Percentiles rank a stretch among this genome's conserved stretches.
Conservation (phyloP, 2,797 vertebrate species). For the Chaetodon trifasciatus region DNA sequence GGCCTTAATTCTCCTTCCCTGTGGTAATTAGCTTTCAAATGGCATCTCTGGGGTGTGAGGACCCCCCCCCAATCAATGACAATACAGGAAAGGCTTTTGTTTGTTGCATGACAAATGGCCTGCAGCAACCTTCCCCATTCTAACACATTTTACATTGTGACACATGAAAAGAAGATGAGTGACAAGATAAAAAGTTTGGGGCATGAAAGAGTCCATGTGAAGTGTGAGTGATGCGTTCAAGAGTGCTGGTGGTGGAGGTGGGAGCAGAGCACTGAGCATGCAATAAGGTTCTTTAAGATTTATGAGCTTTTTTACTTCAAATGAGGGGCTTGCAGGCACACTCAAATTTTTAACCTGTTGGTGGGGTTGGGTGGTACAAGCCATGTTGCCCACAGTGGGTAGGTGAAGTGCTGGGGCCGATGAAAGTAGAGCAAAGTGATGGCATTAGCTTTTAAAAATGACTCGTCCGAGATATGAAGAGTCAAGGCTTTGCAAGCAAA, state of each 20-base stretch:
- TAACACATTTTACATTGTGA: conserved; percentile 49
- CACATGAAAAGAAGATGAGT: conserved; percentile 61
- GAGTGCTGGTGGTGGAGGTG: conserved; percentile 14
- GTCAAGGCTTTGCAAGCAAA: background rate
- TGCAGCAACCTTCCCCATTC: conserved; percentile 56
- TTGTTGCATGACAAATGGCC: conserved; percentile 78
- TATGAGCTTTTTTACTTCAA: conserved; percentile 34
- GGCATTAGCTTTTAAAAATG: conserved; percentile 9
- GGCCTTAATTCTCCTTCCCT: conserved; percentile 52
- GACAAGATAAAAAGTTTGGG: conserved; percentile 46
- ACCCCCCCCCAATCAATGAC: conserved; percentile 56
- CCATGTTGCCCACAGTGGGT: conserved; percentile 39
- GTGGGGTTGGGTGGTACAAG: conserved; percentile 9
- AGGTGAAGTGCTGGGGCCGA: conserved; percentile 1
- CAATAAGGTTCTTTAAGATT: conserved; percentile 45
- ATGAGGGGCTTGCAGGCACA: conserved; percentile 37
- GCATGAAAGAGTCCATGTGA: conserved; percentile 43
- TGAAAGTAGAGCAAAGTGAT: conserved; percentile 3
- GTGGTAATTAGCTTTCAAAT: conserved; percentile 71
- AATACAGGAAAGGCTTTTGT: conserved; percentile 73
- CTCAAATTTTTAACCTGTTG: conserved; percentile 32
- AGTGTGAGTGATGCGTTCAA: conserved; percentile 43
- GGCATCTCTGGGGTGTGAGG: conserved; percentile 11
- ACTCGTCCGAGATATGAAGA: background rate
- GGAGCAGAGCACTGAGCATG: conserved; percentile 22